Conservation (phyloP, 2,113 vertebrate genomes). For the Oxyura jamaicensis region DNA sequence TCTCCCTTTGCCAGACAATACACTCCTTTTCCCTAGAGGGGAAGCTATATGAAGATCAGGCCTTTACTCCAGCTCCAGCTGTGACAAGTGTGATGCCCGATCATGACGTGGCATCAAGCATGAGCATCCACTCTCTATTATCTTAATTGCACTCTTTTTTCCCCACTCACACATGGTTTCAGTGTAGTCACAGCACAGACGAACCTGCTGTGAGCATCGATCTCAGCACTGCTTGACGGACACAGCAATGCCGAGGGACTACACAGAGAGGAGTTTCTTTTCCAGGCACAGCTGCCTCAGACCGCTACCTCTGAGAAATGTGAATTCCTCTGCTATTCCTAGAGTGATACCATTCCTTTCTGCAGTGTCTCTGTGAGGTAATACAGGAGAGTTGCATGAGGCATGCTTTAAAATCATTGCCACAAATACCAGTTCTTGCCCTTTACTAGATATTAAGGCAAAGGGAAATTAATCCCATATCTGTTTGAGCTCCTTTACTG, state of each 20-base stretch:
- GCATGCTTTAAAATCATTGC: background rate
- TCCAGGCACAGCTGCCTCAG: background rate
- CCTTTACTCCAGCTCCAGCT: background rate
- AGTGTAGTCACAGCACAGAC: background rate
- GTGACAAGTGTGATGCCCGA: background rate
- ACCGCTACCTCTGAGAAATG: rapidly evolving
- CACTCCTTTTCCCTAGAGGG: background rate
- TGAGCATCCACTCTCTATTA: background rate
- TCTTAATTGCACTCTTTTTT: background rate
- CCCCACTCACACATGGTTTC: background rate
- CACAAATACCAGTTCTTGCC: background rate
- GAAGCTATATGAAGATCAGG: background rate
- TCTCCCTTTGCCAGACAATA: background rate
- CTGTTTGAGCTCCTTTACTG: background rate
- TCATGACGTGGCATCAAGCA: background rate
- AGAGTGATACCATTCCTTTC: background rate
- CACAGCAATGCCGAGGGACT: background rate
- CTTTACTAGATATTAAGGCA: background rate
- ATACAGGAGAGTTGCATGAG: background rate
- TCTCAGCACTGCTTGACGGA: background rate
- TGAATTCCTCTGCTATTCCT: background rate
- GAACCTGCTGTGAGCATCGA: background rate
- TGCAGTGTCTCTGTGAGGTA: background rate
- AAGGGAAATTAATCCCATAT: background rate
- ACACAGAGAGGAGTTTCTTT: background rate